Conservation (phyloP, 2,888 invertebrate genomes). For the Marasmarcha lunaedactyla region DNA sequence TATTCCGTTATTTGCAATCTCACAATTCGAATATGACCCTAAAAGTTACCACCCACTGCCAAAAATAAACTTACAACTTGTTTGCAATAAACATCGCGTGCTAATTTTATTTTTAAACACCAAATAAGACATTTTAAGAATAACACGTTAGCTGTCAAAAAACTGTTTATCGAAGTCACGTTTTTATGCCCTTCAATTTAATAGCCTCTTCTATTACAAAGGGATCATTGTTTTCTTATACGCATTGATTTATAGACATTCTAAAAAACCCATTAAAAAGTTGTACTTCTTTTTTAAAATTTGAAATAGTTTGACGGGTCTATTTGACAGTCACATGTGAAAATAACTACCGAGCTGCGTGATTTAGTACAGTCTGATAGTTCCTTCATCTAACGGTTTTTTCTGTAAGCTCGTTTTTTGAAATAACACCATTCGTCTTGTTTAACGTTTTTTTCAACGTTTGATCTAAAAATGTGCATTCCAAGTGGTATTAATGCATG, state of each 20-base stretch:
- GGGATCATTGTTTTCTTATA: conserved; percentile 61
- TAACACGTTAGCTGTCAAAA: conserved; percentile 13
- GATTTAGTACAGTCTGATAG: conserved; percentile 21
- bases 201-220: conserved; percentile 66
- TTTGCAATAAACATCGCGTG: too few relatives aligned
- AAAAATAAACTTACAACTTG: too few relatives aligned
- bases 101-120: too few relatives aligned
- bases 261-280: conserved; percentile 19
- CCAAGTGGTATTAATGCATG: not conserved
- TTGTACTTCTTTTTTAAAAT: conserved; percentile 21
- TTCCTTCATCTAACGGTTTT: not conserved
- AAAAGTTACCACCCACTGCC: too few relatives aligned
- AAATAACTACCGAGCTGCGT: conserved; percentile 43
- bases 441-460: not conserved
- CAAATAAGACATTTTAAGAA: not conserved
- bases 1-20: too few relatives aligned
- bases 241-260: conserved; percentile 46
- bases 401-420: not conserved
- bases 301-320: conserved; percentile 19
- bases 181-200: conserved; percentile 35
- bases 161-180: conserved; percentile 3
- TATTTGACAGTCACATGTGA: conserved; percentile 28
- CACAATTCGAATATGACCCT: too few relatives aligned
- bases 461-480: not conserved
- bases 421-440: not conserved